Evolutionary conservation across 2,113 vertebrate species (phyloP).

Genomic region (Toxotes jaculatrix): DNA sequence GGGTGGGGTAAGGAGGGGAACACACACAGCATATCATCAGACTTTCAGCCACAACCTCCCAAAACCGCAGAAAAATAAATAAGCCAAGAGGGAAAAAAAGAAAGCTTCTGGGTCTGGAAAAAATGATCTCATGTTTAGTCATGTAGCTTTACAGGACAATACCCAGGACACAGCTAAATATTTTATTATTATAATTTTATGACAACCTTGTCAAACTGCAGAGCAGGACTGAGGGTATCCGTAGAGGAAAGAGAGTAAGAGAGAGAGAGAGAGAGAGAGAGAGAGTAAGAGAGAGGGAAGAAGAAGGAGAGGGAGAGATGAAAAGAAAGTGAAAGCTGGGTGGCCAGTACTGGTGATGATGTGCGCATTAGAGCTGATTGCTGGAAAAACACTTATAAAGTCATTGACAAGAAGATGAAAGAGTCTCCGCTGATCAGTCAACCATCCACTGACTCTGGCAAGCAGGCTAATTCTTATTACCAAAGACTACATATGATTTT

Average conservation of each 20-base stretch:
- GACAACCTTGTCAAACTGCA: conserved; percentile 55
- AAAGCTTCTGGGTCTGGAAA: conserved; percentile 66
- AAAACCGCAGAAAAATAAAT: conserved; percentile 79
- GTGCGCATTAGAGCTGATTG: conserved; percentile 45
- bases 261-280: conserved; percentile 1
- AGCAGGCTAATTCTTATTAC: conserved; percentile 21
- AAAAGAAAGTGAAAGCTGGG: conserved; percentile 57
- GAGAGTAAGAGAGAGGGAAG: background rate
- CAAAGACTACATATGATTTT: conserved; percentile 2
- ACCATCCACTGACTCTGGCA: conserved; percentile 4
- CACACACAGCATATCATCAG: conserved; percentile 72
- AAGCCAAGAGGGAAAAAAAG: conserved; percentile 57
- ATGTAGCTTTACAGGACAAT: conserved; percentile 64
- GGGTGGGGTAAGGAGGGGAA: conserved; percentile 56
- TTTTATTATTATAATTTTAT: conserved; percentile 70
- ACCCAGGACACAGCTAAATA: conserved; percentile 69
- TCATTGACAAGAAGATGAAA: conserved; percentile 29
- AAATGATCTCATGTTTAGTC: conserved; percentile 73
- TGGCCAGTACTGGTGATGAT: conserved; percentile 57
- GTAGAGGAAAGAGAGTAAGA: background rate
- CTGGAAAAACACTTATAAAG: conserved; percentile 66
- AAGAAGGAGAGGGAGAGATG: conserved; percentile 21
- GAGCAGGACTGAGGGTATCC: conserved; percentile 12
- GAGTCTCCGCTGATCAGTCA: conserved; percentile 36
- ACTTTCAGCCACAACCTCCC: conserved; percentile 66